Percentiles rank a stretch among this genome's conserved stretches.
phyloP scores from a whole-genome alignment of 2,888 invertebrate genomes.

The Dicyrtomina minuta region DNA sequence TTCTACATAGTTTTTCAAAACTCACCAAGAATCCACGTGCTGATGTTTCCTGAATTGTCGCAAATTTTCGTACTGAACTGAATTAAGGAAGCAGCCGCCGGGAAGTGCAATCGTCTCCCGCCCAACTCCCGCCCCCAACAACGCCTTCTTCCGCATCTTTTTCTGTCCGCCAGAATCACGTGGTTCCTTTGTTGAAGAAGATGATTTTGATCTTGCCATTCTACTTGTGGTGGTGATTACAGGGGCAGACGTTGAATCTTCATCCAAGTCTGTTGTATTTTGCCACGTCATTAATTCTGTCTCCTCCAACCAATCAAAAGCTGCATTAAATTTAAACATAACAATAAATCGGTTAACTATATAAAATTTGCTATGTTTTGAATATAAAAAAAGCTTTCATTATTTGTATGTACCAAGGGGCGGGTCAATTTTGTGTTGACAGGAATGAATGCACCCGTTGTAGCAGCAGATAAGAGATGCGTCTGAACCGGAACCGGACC shows the following conservation, averaged over 20 bases:
- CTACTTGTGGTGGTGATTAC: no score
- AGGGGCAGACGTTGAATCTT: no score
- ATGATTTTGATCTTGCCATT: no score
- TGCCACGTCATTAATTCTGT: slow-evolving; percentile 41
- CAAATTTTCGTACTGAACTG: slow-evolving; percentile 43
- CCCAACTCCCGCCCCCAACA: slow-evolving; percentile 28
- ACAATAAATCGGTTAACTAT: not conserved
- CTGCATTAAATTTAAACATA: slow-evolving; percentile 24
- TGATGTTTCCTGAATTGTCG: slow-evolving; percentile 47
- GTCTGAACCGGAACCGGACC: slow-evolving; percentile 33
- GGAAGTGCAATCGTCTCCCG: slow-evolving; percentile 44
- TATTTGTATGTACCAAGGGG: slow-evolving; percentile 49
- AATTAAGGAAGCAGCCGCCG: slow-evolving; percentile 48
- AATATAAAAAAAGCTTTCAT: not conserved
- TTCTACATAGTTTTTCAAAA: not conserved
- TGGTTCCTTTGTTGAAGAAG: no score
- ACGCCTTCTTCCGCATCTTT: no score
- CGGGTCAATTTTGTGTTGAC: slow-evolving; percentile 50
- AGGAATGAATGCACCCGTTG: slow-evolving; percentile 54
- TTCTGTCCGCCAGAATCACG: no score
- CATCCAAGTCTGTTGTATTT: slow-evolving; percentile 11
- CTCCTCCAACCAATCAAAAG: slow-evolving; percentile 53
- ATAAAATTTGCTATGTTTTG: not conserved
- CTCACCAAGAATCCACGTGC: slow-evolving; percentile 50
- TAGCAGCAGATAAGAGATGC: slow-evolving; percentile 53